These are phyloP conservation scores for Heliconius hewitsoni DNA, from an alignment of 1,140 invertebrate species.

Conservation along the genomic window DNA sequence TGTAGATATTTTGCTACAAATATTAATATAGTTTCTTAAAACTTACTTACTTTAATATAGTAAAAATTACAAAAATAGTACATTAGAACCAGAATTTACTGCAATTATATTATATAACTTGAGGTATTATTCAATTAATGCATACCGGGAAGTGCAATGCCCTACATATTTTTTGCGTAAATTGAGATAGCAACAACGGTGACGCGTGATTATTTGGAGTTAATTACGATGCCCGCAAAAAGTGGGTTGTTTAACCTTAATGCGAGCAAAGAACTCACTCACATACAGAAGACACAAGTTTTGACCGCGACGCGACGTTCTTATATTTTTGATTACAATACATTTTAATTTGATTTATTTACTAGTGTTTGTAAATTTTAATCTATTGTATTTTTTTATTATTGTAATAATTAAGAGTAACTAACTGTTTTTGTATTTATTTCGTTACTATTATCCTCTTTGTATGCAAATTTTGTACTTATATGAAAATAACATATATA, in stretches of 20 bases:
- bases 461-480: neutral
- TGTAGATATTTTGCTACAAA: neutral
- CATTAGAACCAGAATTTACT: neutral
- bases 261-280: neutral
- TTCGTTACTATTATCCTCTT: neutral
- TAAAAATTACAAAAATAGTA: neutral
- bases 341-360: neutral
- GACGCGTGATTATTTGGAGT: slow-evolving; percentile 34
- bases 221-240: slow-evolving; percentile 25
- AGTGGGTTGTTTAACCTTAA: slow-evolving; percentile 20
- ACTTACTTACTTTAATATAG: neutral
- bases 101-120: neutral
- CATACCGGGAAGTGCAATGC: slow-evolving; percentile 26
- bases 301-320: neutral
- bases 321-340: neutral
- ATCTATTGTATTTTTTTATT: neutral
- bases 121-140: neutral
- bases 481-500: neutral
- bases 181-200: slow-evolving; percentile 31
- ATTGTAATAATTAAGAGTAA: neutral
- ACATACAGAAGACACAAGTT: too few species aligned
- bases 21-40: neutral
- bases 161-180: slow-evolving; percentile 33
- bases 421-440: neutral
- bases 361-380: neutral